Conservation (phyloP, 2,113 vertebrate genomes). For the Uropsilus gracilis region DNA sequence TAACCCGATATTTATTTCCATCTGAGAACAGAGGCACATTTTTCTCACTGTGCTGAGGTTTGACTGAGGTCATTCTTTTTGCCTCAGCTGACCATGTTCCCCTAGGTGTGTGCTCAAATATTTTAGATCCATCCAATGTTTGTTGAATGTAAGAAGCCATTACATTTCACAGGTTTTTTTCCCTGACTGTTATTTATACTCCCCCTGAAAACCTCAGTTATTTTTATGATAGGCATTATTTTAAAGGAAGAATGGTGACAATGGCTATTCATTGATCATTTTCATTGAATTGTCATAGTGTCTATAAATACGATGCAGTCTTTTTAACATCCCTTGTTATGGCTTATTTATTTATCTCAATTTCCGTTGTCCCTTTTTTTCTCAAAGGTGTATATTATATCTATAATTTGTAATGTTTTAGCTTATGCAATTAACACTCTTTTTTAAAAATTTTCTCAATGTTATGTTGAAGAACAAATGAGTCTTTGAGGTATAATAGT, state of each 20-base stretch:
- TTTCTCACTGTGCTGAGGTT: background rate
- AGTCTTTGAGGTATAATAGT: background rate
- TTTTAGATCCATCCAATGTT: slow-evolving; percentile 23
- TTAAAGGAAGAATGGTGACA: slow-evolving; percentile 32
- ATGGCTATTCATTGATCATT: slow-evolving; percentile 48
- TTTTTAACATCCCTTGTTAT: background rate
- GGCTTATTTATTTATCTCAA: background rate
- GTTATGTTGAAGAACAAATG: background rate
- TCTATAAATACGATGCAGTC: background rate
- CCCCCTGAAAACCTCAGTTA: slow-evolving; percentile 58
- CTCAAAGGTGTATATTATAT: background rate
- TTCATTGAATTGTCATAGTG: background rate
- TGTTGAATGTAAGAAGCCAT: background rate
- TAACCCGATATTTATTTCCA: background rate
- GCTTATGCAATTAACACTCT: background rate
- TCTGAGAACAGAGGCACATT: background rate
- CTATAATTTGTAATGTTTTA: background rate
- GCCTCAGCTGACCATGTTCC: background rate
- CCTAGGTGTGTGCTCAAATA: background rate
- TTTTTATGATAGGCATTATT: slow-evolving; percentile 65
- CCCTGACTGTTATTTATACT: slow-evolving; percentile 58
- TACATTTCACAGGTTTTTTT: slow-evolving; percentile 51
- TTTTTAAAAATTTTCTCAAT: background rate
- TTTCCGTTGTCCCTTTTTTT: background rate
- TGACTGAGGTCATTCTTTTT: background rate